Evolutionary conservation across 2,888 invertebrate species (phyloP).

Genomic region (Spicauda simplicius): DNA sequence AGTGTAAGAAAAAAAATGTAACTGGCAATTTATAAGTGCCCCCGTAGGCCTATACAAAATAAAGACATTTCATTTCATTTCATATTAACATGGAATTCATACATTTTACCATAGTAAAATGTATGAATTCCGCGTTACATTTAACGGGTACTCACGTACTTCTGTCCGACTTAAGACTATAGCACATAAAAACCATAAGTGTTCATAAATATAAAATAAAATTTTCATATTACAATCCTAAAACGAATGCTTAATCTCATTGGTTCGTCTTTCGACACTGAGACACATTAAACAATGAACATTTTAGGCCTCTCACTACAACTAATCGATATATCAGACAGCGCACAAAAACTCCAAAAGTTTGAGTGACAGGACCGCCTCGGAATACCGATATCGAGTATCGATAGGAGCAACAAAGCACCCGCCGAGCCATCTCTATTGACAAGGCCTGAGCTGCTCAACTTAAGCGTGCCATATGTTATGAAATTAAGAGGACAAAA

Average conservation of each 20-base stretch:
- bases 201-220: too few relatives aligned
- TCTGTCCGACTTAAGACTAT: too few relatives aligned
- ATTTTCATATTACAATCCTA: too few relatives aligned
- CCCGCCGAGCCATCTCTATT: constrained; percentile 77
- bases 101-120: too few relatives aligned
- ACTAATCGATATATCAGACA: constrained; percentile 67
- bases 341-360: constrained; percentile 70
- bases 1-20: too few relatives aligned
- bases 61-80: too few relatives aligned
- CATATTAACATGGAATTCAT: too few relatives aligned
- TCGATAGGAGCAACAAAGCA: constrained; percentile 75
- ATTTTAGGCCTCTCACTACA: constrained; percentile 46
- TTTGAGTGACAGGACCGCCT: constrained; percentile 84
- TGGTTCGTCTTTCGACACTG: constrained; percentile 28
- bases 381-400: constrained; percentile 77
- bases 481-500: background rate
- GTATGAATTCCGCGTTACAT: too few relatives aligned
- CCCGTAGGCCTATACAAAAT: too few relatives aligned
- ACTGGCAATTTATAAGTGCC: too few relatives aligned
- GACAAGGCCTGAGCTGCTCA: constrained; percentile 55
- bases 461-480: background rate
- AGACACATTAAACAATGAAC: constrained; percentile 35
- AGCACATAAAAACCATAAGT: too few relatives aligned
- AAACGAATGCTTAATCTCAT: constrained; percentile 6
- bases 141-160: too few relatives aligned